Evolutionary conservation across 2,797 vertebrate species (phyloP), one percentile per base, ranked within the genome.

Genomic region (Potorous gilbertii): DNA sequence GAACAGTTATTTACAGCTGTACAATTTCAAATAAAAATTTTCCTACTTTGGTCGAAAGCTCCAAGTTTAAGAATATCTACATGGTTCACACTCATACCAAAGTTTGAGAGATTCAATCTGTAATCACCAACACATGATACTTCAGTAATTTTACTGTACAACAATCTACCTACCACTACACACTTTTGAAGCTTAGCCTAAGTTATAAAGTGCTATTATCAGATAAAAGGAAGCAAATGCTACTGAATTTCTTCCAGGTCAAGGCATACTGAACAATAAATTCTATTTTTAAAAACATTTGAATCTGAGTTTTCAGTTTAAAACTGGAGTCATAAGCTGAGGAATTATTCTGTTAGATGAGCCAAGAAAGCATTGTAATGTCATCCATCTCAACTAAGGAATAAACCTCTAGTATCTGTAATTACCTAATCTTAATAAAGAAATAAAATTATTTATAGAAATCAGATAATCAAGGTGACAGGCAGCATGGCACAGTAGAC

Each of bases 181-280:
- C 95, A 94, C 97, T 98, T 98, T 98, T 98, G 98, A 56, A 98
- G 98, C 94, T 98, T 98, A 98, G 92, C 98, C 98, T 98, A 98
- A 98, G 98, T 99, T 98, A 98, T 99, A 99, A 99, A 99, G 99
- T 99, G 99, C 99, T 98, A 98, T 97, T 98, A 98, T 97, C 0
- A n/a, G 16, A 16, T 3, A 90, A 59, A 91, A 57, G 46, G 14
- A 96, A 94, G 21, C 81, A 95, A 96, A 92, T 96, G 95, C 93
- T 92, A 81, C 92, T 97, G 46, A 93, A 90, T 95, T 96, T 97
- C 91, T 95, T 50, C 90, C 89, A 55, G 1, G 13, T 14, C 27
- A 89, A 12, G 59, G 90, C 56, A 55, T 93, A 90, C 54, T n/a
- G 5, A 14, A 0, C 31, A 50, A 87, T 50, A 50, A 87, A 87